Evolutionary conservation across 2,888 invertebrate species (phyloP).

Genomic region (Mechanitis messenoides): DNA sequence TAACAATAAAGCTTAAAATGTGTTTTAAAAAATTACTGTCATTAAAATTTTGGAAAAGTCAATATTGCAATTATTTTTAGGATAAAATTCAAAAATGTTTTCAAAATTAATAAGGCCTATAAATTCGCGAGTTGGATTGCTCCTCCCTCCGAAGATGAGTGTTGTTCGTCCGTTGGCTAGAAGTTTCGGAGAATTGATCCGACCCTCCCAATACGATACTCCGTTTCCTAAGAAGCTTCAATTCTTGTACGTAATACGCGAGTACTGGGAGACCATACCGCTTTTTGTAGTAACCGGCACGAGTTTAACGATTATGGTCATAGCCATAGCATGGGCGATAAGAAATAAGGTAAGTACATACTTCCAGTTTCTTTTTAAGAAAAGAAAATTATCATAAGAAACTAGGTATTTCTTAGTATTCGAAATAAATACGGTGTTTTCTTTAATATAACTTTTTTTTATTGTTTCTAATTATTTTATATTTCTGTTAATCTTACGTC

Average conservation of each 20-base stretch:
- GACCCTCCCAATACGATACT: constrained; percentile 55
- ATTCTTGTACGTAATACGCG: constrained; percentile 38
- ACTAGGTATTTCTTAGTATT: too few species aligned
- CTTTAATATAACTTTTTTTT: too few species aligned
- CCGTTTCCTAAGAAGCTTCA: constrained; percentile 43
- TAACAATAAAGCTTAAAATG: not conserved
- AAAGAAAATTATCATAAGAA: too few species aligned
- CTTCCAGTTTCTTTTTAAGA: too few species aligned
- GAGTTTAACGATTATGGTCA: constrained; percentile 33
- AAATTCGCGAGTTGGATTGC: constrained; percentile 4
- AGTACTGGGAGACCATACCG: constrained; percentile 60
- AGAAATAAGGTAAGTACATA: constrained; percentile 46
- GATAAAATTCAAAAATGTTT: constrained; percentile 33
- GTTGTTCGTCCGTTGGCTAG: constrained; percentile 10
- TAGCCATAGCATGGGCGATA: constrained; percentile 41
- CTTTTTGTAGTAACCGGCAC: constrained; percentile 41
- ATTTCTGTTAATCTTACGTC: too few species aligned
- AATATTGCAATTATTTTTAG: constrained; percentile 20
- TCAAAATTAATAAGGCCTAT: constrained; percentile 44
- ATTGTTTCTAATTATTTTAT: too few species aligned
- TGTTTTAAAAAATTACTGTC: not conserved
- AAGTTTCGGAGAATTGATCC: constrained; percentile 36
- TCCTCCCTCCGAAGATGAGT: constrained; percentile 24
- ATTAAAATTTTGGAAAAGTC: constrained; percentile 10
- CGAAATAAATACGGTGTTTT: too few species aligned